Conservation (phyloP, 2,888 invertebrate genomes). For the Lathronympha strigana region DNA sequence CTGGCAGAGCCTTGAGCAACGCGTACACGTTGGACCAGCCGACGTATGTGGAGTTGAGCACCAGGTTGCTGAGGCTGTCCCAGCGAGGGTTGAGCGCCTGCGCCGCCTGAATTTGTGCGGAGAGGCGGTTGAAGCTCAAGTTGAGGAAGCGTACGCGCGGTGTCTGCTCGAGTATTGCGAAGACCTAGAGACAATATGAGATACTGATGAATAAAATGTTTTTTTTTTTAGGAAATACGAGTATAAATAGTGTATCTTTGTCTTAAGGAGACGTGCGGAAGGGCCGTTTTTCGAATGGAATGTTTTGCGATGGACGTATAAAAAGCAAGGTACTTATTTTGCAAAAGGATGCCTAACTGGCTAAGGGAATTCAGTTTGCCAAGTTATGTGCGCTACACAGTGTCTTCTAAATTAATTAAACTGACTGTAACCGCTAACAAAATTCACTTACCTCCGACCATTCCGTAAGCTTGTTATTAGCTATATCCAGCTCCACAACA, state of each 20-base stretch:
- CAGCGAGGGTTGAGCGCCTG: constrained; percentile 76
- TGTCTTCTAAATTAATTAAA: neutral
- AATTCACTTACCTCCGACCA: constrained; percentile 91
- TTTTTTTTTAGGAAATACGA: neutral
- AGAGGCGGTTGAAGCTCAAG: constrained; percentile 94
- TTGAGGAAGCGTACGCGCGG: constrained; percentile 96
- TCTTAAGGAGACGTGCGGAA: no score
- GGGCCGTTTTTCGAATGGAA: neutral
- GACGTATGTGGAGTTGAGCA: constrained; percentile 94
- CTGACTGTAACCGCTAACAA: neutral
- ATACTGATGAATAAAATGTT: constrained; percentile 41
- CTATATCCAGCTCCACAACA: constrained; percentile 97
- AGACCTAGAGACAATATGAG: constrained; percentile 83
- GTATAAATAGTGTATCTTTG: neutral
- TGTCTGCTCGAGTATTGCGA: constrained; percentile 93
- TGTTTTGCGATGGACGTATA: no score
- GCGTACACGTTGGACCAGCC: constrained; percentile 93
- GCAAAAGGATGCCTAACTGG: no score
- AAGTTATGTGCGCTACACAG: no score
- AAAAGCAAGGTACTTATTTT: no score
- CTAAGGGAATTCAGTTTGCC: no score
- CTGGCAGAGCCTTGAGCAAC: constrained; percentile 89
- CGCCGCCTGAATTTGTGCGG: constrained; percentile 87
- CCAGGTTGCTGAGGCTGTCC: constrained; percentile 89
- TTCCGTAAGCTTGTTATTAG: constrained; percentile 94